Base-by-base conservation (phyloP, 2,113 vertebrate genomes). In the Xyliphius kryptos region DNA sequence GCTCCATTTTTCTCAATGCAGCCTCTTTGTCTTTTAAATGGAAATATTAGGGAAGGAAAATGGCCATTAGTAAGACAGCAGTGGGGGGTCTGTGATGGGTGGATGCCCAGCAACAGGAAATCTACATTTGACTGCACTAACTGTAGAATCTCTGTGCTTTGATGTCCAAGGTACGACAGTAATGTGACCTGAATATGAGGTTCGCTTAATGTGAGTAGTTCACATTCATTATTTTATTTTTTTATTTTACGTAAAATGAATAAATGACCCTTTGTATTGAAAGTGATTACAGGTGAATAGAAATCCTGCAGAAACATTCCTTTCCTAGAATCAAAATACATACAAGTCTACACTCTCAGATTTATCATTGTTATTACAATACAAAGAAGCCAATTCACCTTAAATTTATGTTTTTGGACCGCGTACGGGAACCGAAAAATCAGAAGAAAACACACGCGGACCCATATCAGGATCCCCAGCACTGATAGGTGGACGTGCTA, bases 11-110 rank as follows among this genome's bases (percentile, higher is more conserved):
- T n/a, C 41, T 37, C 15, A 21, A 53, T 62, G 56, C 66, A 66
- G 13, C 71, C 65, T 68, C 65, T 75, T 71, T 68, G 67, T 71
- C 69, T 71, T 61, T 56, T 53, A 66, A 74, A 65, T 56, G 62
- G 41, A 70, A 67, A 63, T 71, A 56, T 69, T 68, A 51, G 13
- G 26, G 61, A 62, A 41, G 58, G 56, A 56, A 69, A 69, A 62
- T 71, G 61, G 46, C 59, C 56, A 68, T 66, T 75, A 75, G 68
- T 75, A 68, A 57, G 44, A 37, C 38, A 62, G 41, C 73, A 69
- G 66, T 38, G 49, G 73, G 69, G 69, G 32, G 66, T 55, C 43
- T 40, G 26, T 69, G 22, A 17, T 66, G 51, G 26, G 48, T 61
- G 43, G n/a, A 38, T 46, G 40, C 63, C 21, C 47, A 57, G 67